Conservation (phyloP, 2,113 vertebrate species). For the Pyrgilauda ruficollis region DNA sequence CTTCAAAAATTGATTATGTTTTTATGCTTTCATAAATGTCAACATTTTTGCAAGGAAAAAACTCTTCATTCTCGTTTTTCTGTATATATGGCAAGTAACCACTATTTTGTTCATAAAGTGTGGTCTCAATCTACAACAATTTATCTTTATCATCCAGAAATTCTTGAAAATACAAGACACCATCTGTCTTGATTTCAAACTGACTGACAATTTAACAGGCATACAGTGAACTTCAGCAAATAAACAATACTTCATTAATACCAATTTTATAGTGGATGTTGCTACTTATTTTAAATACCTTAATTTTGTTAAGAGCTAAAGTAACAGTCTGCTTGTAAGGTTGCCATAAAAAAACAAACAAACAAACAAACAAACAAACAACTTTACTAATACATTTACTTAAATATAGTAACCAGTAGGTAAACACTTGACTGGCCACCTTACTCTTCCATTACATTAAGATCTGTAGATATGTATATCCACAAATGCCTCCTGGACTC, state of each 20-base stretch:
- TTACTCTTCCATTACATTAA: neutral
- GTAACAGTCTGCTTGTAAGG: neutral
- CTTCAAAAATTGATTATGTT: neutral
- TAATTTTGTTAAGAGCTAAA: neutral
- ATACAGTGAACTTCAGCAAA: neutral
- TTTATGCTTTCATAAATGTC: neutral
- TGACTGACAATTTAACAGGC: neutral
- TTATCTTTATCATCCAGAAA: conserved; percentile 28
- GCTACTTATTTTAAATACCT: neutral
- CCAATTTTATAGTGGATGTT: neutral
- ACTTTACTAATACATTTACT: neutral
- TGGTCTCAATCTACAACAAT: neutral
- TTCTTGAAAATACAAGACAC: neutral
- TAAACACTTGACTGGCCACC: neutral
- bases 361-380: too few species aligned
- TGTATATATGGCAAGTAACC: neutral
- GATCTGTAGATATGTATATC: neutral
- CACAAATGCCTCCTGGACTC: neutral
- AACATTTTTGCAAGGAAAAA: neutral
- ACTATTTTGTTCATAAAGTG: neutral
- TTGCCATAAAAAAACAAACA: neutral
- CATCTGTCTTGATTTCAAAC: conserved; percentile 15
- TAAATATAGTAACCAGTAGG: neutral
- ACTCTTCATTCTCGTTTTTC: neutral
- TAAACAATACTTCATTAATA: neutral